Conservation (phyloP, 2,888 invertebrate genomes). For the Carpatolechia fugitivella region DNA sequence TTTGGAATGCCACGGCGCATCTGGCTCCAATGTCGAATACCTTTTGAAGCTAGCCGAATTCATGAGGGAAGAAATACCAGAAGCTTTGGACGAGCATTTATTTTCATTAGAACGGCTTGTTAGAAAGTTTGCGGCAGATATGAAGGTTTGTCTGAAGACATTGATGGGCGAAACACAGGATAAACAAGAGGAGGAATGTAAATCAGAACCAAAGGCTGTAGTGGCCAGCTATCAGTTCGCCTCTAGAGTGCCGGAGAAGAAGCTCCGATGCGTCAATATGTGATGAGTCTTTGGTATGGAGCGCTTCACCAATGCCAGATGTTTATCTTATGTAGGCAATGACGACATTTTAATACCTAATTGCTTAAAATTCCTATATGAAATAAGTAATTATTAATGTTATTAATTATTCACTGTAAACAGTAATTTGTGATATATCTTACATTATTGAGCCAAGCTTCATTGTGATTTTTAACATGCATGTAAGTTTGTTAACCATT, state of each 20-base stretch:
- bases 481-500: background rate
- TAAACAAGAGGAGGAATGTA: constrained; percentile 43
- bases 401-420: background rate
- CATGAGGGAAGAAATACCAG: constrained; percentile 88
- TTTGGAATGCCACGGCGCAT: constrained; percentile 85
- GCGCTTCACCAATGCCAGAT: too few species aligned
- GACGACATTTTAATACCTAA: background rate
- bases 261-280: constrained; percentile 88
- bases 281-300: constrained; percentile 48
- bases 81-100: constrained; percentile 87
- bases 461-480: background rate
- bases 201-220: constrained; percentile 59
- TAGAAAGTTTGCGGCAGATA: constrained; percentile 65
- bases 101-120: constrained; percentile 87
- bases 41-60: constrained; percentile 89
- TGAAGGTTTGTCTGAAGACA: constrained; percentile 77
- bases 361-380: background rate
- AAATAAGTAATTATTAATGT: constrained; percentile 1
- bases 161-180: constrained; percentile 69
- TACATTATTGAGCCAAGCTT: constrained; percentile 4
- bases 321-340: background rate
- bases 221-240: constrained; percentile 82
- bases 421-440: constrained; percentile 7
- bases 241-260: constrained; percentile 85
- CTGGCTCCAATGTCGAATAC: constrained; percentile 95